Base-by-base conservation (phyloP, 2,888 invertebrate species). In the Loripinus fragilis region DNA sequence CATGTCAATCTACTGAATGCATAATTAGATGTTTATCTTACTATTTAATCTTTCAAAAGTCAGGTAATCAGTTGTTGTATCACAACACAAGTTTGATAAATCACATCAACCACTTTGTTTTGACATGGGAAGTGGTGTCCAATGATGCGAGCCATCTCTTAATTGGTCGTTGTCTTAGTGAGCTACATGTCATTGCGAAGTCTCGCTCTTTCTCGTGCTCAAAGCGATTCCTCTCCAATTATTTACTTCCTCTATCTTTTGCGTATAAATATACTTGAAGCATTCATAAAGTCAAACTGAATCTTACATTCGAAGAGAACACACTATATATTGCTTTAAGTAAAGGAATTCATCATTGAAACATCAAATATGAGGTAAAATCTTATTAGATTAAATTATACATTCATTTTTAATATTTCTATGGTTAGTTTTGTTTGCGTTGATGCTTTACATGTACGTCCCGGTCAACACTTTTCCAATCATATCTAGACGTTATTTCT, bases 1-100 rank as follows among this genome's bases (percentile, higher is more conserved):
- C 45, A 38, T 38, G 38, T 38, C 38, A 38, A 38, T 38, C 38
- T 38, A 38, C 38, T 12, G 5, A 12, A 38, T 38, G 38, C 38
- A 38, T 38, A 38, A 8, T 38, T 38, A 38, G 38, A 38, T 38
- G 12, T 8, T 38, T 8, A 38, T 38, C 38, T 38, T 38, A 50
- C 5, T 50, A n/a, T 50, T 50, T 50, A 17, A 23, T 50, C 23
- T 20, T 12, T 33, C 60, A 33, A 23, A 60, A 60, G 33, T 60
- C 60, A 30, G 28, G 52, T 60, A 33, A 60, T 60, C 60, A 60
- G 60, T 10, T 33, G 60, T 60, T 60, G 60, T 60, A 60, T 60
- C 60, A 10, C 30, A 30, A 60, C 12, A 33, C 30, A 28, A 10
- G n/a, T 60, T 60, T 23, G 28, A 60, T 60, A 60, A 33, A 60